Evolutionary conservation across 2,797 vertebrate genomes (phyloP).

Genomic region (Peromyscus eremicus): DNA sequence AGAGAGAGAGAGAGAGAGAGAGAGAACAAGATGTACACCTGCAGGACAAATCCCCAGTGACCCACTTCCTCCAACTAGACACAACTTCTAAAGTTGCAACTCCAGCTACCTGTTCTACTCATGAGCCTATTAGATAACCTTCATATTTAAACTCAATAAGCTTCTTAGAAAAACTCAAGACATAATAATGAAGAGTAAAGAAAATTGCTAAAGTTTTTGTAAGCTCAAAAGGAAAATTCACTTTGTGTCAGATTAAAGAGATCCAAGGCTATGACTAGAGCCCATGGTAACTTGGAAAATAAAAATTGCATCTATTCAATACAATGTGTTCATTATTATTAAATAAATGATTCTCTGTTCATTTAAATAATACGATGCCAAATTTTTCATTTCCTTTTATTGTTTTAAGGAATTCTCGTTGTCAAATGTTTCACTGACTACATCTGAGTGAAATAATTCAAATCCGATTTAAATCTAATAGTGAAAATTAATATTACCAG

Average conservation of each 20-base stretch:
- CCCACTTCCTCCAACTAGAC: neutral
- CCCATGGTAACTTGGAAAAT: neutral
- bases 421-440: neutral
- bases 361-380: neutral
- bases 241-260: neutral
- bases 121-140: neutral
- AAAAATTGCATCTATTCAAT: neutral
- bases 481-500: slow-evolving; percentile 9
- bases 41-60: neutral
- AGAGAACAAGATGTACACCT: neutral
- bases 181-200: neutral
- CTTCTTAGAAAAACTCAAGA: neutral
- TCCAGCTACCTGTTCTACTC: no score
- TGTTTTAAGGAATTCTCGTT: slow-evolving; percentile 59
- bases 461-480: slow-evolving; percentile 34
- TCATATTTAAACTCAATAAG: neutral
- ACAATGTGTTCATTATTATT: neutral
- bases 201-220: neutral
- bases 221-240: neutral
- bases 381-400: neutral
- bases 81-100: neutral
- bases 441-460: neutral
- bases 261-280: neutral
- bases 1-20: neutral
- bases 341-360: neutral